Evolutionary conservation across 2,797 vertebrate genomes (phyloP), one percentile per base, ranked within the genome.

Genomic region (Botia almorhae): DNA sequence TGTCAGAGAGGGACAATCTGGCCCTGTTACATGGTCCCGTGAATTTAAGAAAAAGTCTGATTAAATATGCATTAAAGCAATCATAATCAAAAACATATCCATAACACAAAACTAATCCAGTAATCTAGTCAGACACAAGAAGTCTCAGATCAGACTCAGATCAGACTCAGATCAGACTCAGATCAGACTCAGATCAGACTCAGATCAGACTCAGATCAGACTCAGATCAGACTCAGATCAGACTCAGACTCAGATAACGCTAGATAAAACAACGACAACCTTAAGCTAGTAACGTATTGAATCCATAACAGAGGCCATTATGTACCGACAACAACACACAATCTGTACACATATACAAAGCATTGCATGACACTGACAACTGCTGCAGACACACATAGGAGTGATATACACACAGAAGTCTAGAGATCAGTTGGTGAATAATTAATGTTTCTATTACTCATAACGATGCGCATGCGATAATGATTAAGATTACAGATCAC

Each of bases 361-460:
- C 43, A 51, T 51, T 26, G 23, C 23, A 43, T 39, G 68, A 70
- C 61, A 10, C 43, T 23, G n/a, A 63, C 29, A 60, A 61, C 33
- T 33, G 33, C 43, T 21, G 36, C 39, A 50, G 21, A 50, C 46
- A 12, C 61, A 63, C 14, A 53, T 3, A 8, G 56, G n/a, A 53
- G 12, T 16, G n/a, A 16, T 1, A 16, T n/a, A 26, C 36, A 60
- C 21, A 33, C 14, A 63, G 26, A 16, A 4, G 2, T 86, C 88
- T 74, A 60, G 58, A 58, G 33, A 76, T 50, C 29, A 64, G 4
- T 17, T 11, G 26, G 11, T 67, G n/a, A 65, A 17, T 50, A 4
- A 10, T 21, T 6, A 2, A n/a, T 17, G 17, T 17, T 10, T 58
- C 16, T 65, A 39, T 55, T 55, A 76, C 21, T 68, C 16, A 58